A percentile compares a stretch with the other conserved stretches of the same genome.
phyloP scores from a whole-genome alignment of 2,113 vertebrate genomes.

The Campylorhamphus procurvoides region DNA sequence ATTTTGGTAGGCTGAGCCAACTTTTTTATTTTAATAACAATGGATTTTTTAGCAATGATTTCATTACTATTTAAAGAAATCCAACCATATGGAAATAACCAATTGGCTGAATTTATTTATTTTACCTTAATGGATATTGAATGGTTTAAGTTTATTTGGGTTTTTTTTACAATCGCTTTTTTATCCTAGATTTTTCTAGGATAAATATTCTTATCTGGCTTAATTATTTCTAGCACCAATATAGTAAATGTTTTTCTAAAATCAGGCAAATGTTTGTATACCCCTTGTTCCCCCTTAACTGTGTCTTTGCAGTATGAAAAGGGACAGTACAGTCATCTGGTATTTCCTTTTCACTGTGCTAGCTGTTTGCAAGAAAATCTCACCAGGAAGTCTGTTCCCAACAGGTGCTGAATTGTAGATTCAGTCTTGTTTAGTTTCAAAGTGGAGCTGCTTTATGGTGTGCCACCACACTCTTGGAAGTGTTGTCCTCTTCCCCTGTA shows the following conservation, averaged over 20 bases:
- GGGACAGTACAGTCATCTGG: not conserved
- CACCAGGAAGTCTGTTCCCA: slow-evolving; percentile 3
- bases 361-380: slow-evolving; percentile 1
- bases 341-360: not conserved
- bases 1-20: slow-evolving; percentile 80
- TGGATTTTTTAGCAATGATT: slow-evolving; percentile 83
- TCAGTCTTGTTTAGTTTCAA: not conserved
- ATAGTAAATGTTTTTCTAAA: slow-evolving; percentile 48
- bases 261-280: not conserved
- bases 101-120: slow-evolving; percentile 73
- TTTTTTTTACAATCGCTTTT: slow-evolving; percentile 30
- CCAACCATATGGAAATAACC: slow-evolving; percentile 73
- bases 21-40: slow-evolving; percentile 82
- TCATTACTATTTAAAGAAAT: slow-evolving; percentile 84
- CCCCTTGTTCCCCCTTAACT: not conserved
- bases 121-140: slow-evolving; percentile 69
- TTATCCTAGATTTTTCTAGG: not conserved
- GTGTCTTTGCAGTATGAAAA: not conserved
- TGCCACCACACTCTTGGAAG: not conserved
- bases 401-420: slow-evolving; percentile 41
- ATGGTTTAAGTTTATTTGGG: slow-evolving; percentile 27
- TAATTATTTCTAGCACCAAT: not conserved
- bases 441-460: not conserved
- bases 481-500: not conserved
- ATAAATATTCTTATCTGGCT: not conserved